These are phyloP conservation scores for Drosophila repleta DNA, from an alignment of 1,140 invertebrate genomes.

Conservation along the genomic window DNA sequence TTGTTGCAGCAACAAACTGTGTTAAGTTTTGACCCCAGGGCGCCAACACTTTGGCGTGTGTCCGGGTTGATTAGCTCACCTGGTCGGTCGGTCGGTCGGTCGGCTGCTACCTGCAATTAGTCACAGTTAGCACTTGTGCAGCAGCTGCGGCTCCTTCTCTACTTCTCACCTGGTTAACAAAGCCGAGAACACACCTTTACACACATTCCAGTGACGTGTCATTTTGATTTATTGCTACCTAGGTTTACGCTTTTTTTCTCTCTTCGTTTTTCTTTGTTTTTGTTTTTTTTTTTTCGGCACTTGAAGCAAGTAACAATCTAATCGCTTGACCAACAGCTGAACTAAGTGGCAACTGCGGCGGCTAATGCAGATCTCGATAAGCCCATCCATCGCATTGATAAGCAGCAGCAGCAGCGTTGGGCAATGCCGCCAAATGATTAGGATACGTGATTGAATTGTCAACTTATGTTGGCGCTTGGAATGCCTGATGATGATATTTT, in stretches of 20 bases:
- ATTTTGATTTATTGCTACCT: slow-evolving; percentile 35
- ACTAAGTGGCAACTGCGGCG: slow-evolving; percentile 8
- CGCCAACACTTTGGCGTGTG: slow-evolving; percentile 29
- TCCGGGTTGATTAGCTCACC: slow-evolving; percentile 59
- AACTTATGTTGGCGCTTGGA: no score
- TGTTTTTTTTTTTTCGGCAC: slow-evolving; percentile 4
- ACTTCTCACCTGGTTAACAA: background rate
- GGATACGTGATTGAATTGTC: background rate
- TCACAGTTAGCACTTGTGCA: slow-evolving; percentile 11
- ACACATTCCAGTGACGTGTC: slow-evolving; percentile 28
- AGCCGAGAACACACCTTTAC: background rate
- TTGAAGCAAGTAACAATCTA: slow-evolving; percentile 31
- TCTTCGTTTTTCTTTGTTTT: background rate
- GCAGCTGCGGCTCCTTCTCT: background rate
- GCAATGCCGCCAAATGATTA: background rate
- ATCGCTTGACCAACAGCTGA: slow-evolving; percentile 27
- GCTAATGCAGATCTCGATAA: slow-evolving; percentile 43
- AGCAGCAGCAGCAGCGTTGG: background rate
- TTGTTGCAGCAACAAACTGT: slow-evolving; percentile 73
- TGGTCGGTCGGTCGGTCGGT: no score
- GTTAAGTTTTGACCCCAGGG: slow-evolving; percentile 74
- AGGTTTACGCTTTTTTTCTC: background rate
- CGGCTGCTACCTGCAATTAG: slow-evolving; percentile 39
- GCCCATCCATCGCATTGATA: slow-evolving; percentile 10
- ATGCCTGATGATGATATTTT: no score